phyloP scores from a whole-genome alignment of 1,140 invertebrate species.

The Pinna nobilis region DNA sequence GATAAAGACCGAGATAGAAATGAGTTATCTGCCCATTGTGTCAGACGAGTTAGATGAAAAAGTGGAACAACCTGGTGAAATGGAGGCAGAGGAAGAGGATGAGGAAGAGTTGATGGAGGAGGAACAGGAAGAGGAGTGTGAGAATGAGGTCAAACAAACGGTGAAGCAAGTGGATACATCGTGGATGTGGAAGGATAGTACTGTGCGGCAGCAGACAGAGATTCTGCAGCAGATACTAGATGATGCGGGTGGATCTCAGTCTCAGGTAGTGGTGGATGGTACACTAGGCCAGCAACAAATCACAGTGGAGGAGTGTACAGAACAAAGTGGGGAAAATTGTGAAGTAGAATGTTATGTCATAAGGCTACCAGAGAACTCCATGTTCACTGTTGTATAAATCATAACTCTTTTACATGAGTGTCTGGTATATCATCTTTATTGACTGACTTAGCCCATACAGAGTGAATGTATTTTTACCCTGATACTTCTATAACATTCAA shows the following conservation, averaged over 20 bases:
- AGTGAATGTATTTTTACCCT: too few relatives aligned
- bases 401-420: too few relatives aligned
- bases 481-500: too few relatives aligned
- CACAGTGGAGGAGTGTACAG: neutral
- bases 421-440: too few relatives aligned
- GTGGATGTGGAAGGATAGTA: too few relatives aligned
- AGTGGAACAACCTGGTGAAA: neutral
- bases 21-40: neutral
- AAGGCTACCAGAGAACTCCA: conserved; percentile 7
- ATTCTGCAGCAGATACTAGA: conserved; percentile 13
- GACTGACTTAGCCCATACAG: too few relatives aligned
- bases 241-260: too few relatives aligned
- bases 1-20: conserved; percentile 7
- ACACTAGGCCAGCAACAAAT: neutral
- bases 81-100: conserved; percentile 8
- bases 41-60: conserved; percentile 1
- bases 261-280: neutral
- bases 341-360: conserved; percentile 9
- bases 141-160: conserved; percentile 20
- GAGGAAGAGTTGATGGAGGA: conserved; percentile 18
- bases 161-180: too few relatives aligned
- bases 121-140: conserved; percentile 1
- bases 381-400: conserved; percentile 18
- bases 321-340: conserved; percentile 1
- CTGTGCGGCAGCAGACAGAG: too few relatives aligned